phyloP scores from a whole-genome alignment of 2,888 invertebrate species.

The Caenorhabditis angaria region DNA sequence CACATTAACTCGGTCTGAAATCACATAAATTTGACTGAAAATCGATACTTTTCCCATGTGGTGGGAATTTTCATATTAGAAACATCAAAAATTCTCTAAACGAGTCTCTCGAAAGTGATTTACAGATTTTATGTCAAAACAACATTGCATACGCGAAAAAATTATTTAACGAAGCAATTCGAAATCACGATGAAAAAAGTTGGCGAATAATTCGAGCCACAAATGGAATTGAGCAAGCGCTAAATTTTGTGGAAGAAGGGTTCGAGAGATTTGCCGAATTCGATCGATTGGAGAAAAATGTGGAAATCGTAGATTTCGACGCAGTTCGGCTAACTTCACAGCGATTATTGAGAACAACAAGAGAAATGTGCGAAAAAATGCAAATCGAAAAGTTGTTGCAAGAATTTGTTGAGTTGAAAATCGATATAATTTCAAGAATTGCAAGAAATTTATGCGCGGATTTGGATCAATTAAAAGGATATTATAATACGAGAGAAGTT shows the following conservation, averaged over 20 bases:
- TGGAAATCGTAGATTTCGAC: constrained; percentile 14
- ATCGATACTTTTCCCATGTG: too few relatives aligned
- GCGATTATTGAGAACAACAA: constrained; percentile 22
- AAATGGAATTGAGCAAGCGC: constrained; percentile 52
- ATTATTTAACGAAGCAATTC: constrained; percentile 39
- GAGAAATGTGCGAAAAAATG: constrained; percentile 27
- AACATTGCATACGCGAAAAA: constrained; percentile 41
- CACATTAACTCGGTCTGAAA: too few relatives aligned
- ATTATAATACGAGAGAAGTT: constrained; percentile 48
- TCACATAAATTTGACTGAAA: too few relatives aligned
- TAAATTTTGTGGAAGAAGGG: constrained; percentile 48
- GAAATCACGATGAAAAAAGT: constrained; percentile 29
- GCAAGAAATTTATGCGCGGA: constrained; percentile 31
- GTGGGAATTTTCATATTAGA: too few relatives aligned
- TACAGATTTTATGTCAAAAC: constrained; percentile 52
- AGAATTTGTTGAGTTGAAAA: constrained; percentile 22
- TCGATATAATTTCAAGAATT: constrained; percentile 16
- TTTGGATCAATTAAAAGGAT: constrained; percentile 17
- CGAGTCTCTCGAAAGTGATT: not conserved
- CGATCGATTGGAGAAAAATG: constrained; percentile 25
- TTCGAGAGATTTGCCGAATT: constrained; percentile 36
- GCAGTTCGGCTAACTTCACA: constrained; percentile 21
- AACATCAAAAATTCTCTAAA: not conserved
- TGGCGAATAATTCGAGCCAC: constrained; percentile 43
- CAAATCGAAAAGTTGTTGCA: constrained; percentile 18